phyloP scores from a whole-genome alignment of 2,888 invertebrate genomes.

The Neocrepidodera transversa region DNA sequence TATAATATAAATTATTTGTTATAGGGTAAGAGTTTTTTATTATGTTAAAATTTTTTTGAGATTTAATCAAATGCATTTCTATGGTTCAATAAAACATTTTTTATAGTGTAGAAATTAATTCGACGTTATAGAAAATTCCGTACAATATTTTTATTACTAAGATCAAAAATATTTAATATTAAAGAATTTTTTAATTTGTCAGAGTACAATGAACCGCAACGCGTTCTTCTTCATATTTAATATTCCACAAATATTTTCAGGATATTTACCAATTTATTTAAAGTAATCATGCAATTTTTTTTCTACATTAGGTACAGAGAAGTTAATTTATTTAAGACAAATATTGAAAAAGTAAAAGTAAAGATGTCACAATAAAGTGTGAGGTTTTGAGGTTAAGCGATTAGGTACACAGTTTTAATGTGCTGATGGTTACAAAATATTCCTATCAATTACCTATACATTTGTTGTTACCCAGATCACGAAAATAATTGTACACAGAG shows the following conservation, averaged over 20 bases:
- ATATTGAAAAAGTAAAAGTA: conserved; percentile 18
- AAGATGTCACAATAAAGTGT: conserved; percentile 11
- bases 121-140: too few species aligned
- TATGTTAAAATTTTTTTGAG: too few species aligned
- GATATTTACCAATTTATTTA: not conserved
- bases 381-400: conserved; percentile 11
- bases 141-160: too few species aligned
- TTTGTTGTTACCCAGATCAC: not conserved
- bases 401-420: conserved; percentile 5
- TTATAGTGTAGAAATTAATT: too few species aligned
- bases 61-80: too few species aligned
- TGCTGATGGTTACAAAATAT: not conserved
- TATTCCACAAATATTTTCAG: not conserved
- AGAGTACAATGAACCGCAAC: too few species aligned
- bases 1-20: too few species aligned
- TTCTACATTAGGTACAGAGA: not conserved
- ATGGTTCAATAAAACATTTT: too few species aligned
- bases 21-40: too few species aligned
- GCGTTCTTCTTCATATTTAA: too few species aligned
- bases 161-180: too few species aligned
- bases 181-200: too few species aligned
- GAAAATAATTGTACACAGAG: not conserved
- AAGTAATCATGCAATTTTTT: not conserved
- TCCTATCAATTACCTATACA: not conserved
- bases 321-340: not conserved